A percentile compares a stretch with the other conserved stretches of the same genome.
These are phyloP conservation scores for Pogonognathellus flavescens DNA, from an alignment of 1,140 invertebrate genomes.

Conservation along the genomic window DNA sequence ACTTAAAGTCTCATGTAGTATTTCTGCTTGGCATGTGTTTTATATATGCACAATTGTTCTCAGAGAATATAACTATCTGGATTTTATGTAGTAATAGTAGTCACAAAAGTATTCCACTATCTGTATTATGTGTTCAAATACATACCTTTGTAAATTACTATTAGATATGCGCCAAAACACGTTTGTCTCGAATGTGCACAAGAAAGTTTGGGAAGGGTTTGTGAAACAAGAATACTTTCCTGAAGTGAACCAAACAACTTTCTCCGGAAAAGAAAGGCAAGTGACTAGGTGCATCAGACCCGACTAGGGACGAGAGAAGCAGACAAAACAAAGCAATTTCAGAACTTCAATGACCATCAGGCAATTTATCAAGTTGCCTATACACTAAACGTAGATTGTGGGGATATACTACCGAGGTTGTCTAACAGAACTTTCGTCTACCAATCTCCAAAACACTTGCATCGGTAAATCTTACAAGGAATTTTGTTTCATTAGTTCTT, in stretches of 20 bases:
- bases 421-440: neutral
- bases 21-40: too few species aligned
- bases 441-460: too few species aligned
- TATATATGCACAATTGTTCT: too few species aligned
- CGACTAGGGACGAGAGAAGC: slow-evolving; percentile 1
- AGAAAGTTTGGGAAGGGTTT: neutral
- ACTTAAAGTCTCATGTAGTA: too few species aligned
- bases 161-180: too few species aligned
- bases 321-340: slow-evolving; percentile 25
- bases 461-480: too few species aligned
- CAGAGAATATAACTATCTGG: too few species aligned
- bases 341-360: slow-evolving; percentile 1
- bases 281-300: neutral
- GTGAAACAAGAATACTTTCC: slow-evolving; percentile 1
- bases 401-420: neutral
- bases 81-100: too few species aligned
- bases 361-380: slow-evolving; percentile 37
- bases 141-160: too few species aligned
- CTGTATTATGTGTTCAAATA: too few species aligned
- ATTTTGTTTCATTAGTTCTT: too few species aligned
- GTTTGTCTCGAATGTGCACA: neutral
- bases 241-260: neutral
- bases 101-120: too few species aligned
- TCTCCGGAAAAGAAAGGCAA: slow-evolving; percentile 1
- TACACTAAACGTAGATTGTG: neutral